A percentile compares a stretch with the other conserved stretches of the same genome.
phyloP scores from a whole-genome alignment of 2,113 vertebrate genomes.

The Barbus barbus region DNA sequence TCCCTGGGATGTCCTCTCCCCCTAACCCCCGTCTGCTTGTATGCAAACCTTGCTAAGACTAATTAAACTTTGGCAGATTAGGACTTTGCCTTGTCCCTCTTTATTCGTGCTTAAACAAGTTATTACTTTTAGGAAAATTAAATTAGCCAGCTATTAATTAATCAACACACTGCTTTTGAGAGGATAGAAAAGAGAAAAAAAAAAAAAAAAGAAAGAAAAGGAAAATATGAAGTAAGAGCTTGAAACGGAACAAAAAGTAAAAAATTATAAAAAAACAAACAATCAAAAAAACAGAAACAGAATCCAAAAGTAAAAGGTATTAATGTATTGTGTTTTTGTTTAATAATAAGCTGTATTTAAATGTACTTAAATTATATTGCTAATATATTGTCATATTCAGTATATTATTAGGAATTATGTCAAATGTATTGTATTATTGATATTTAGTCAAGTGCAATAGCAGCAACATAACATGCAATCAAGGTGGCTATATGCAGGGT shows the following conservation, averaged over 20 bases:
- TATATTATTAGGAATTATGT: background rate
- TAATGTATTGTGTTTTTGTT: no score
- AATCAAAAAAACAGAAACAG: no score
- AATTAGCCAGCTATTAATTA: slow-evolving; percentile 83
- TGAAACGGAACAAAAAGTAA: background rate
- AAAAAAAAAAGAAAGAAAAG: slow-evolving; percentile 3
- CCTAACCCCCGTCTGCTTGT: slow-evolving; percentile 54
- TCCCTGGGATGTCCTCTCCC: background rate
- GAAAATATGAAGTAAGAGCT: background rate
- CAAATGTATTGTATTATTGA: background rate
- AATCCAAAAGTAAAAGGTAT: no score
- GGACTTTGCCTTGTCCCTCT: slow-evolving; percentile 79
- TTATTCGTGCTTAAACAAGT: slow-evolving; percentile 79
- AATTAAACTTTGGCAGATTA: slow-evolving; percentile 80
- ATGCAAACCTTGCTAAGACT: slow-evolving; percentile 70
- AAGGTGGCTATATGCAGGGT: background rate
- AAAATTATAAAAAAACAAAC: no score
- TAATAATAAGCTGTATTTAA: no score
- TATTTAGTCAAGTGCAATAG: background rate
- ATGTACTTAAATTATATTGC: background rate
- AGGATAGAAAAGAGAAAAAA: slow-evolving; percentile 46
- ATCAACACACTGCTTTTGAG: slow-evolving; percentile 69
- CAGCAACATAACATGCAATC: background rate
- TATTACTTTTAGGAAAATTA: slow-evolving; percentile 80
- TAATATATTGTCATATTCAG: background rate